Evolutionary conservation across 2,113 vertebrate species (phyloP).

Genomic region (Numenius arquata): DNA sequence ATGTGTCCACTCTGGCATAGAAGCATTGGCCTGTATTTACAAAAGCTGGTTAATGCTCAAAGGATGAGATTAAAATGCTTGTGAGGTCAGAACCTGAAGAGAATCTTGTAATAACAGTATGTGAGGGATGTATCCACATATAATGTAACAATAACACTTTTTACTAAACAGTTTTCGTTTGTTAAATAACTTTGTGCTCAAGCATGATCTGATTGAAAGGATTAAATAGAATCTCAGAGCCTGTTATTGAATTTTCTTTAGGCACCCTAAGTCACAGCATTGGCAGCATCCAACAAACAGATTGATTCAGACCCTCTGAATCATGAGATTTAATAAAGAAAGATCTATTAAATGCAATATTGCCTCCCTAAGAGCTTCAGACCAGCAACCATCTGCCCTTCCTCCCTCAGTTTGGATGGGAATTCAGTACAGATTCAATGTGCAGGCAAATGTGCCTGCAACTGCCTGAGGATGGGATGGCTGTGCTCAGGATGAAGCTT

Average conservation of each 20-base stretch:
- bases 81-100: background rate
- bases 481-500: background rate
- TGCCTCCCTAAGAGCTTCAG: background rate
- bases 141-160: background rate
- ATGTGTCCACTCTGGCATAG: background rate
- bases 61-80: background rate
- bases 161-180: background rate
- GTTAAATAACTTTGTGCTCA: background rate
- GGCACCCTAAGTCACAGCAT: background rate
- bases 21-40: background rate
- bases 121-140: background rate
- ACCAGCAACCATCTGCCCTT: background rate
- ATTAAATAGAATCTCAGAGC: background rate
- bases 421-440: background rate
- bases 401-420: background rate
- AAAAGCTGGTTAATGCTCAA: background rate
- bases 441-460: fast-evolving
- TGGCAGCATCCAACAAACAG: background rate
- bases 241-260: background rate
- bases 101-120: background rate
- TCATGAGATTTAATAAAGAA: background rate
- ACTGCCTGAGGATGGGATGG: background rate
- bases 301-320: background rate
- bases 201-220: background rate
- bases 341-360: background rate